Base-by-base conservation (phyloP, 2,113 vertebrate species). In the Antennarius striatus region DNA sequence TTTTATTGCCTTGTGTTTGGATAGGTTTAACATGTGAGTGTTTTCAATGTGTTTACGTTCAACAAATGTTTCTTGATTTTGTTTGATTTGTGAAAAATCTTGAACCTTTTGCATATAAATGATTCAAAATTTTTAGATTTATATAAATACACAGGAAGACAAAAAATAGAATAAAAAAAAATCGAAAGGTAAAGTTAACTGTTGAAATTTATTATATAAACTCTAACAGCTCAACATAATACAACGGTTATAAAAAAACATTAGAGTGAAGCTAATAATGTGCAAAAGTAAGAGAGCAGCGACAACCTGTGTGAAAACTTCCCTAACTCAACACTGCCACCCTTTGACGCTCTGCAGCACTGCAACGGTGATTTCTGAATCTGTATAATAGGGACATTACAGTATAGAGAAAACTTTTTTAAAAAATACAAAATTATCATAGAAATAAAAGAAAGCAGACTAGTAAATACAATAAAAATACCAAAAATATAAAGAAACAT, bases 321-420 rank as follows among this genome's bases (percentile, higher is more conserved):
- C 28, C 28, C 15, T 77, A 56, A 76, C n/a, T 47, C 82, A 85
- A 82, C 85, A 87, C 73, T 63, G 85, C 81, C 84, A 72, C 70
- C 88, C 56, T 51, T 45, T 89, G 89, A 42, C 42, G 9, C 0
- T 14, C 4, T 1, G 11, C 42, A 51, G 42, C 4, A 16, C 10
- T 9, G 16, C 12, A 43, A 32, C 1, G 3, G 11, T 56, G 63
- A 55, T 55, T 72, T 61, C 62, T n/a, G 4, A 43, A 48, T 9
- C 5, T 22, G 17, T 39, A 56, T 54, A 13, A 32, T 4, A 70
- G 56, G 32, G 4, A 36, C 32, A 22, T 1, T 22, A 22, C 22
- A 22, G 22, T 36, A 36, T 36, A 4, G 32, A 36, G 32, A 36
- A 36, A 36, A 36, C 32, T 22, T 22, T 22, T 22, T 22, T 22